Evolutionary conservation across 2,888 invertebrate species (phyloP).

Genomic region (Liposcelis brunnea): DNA sequence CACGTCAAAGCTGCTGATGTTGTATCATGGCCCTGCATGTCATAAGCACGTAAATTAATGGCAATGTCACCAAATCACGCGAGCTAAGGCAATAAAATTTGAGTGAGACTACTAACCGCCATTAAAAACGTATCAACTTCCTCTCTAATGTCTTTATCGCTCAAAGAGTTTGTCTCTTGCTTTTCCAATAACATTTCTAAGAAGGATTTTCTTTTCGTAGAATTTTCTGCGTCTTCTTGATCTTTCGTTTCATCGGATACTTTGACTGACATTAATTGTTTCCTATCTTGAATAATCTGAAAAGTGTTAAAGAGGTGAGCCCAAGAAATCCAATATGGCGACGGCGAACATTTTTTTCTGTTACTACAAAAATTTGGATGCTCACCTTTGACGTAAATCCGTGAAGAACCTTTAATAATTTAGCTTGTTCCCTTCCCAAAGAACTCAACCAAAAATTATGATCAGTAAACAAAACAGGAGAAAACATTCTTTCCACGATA

Average conservation of each 20-base stretch:
- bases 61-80: too few species aligned
- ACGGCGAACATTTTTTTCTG: too few species aligned
- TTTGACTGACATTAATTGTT: slow-evolving; percentile 12
- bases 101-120: slow-evolving; percentile 16
- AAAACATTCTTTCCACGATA: slow-evolving; percentile 1
- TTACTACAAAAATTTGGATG: too few species aligned
- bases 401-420: slow-evolving; percentile 1
- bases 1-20: slow-evolving; percentile 18
- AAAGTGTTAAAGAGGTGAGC: too few species aligned
- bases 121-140: slow-evolving; percentile 21
- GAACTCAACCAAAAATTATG: not conserved
- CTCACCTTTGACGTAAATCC: slow-evolving; percentile 1
- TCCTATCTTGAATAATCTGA: slow-evolving; percentile 12
- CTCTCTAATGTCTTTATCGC: slow-evolving; percentile 18
- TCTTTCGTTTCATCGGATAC: not conserved
- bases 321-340: too few species aligned
- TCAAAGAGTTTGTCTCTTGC: slow-evolving; percentile 14
- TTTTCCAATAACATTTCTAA: slow-evolving; percentile 14
- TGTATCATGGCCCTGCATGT: slow-evolving; percentile 18
- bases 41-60: not conserved
- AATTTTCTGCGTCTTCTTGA: slow-evolving; percentile 7
- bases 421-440: not conserved
- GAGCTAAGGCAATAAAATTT: too few species aligned
- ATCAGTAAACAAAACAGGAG: slow-evolving; percentile 1
- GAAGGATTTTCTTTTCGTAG: slow-evolving; percentile 34